Evolutionary conservation across 2,113 vertebrate genomes (phyloP).

Genomic region (Pristiophorus japonicus): DNA sequence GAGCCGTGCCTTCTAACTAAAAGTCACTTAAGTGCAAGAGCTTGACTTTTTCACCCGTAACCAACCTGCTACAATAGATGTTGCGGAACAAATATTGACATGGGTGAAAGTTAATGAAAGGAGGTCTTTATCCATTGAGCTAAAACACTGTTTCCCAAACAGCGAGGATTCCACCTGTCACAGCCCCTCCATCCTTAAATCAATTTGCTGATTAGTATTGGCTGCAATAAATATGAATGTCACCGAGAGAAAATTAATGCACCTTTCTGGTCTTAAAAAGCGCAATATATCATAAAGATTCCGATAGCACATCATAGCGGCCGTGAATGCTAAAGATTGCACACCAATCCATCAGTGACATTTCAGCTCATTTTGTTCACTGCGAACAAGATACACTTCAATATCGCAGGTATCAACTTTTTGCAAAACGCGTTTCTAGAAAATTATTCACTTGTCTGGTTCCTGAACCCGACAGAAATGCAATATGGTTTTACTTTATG

Average conservation of each 20-base stretch:
- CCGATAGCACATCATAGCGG: background rate
- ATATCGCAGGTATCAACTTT: background rate
- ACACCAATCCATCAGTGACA: background rate
- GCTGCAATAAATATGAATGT: background rate
- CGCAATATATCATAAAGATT: background rate
- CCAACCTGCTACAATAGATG: background rate
- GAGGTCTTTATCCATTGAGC: background rate
- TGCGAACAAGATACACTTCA: background rate
- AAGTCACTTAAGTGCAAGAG: background rate
- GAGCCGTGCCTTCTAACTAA: background rate
- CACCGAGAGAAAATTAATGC: background rate
- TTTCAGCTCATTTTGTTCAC: background rate
- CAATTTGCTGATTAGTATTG: background rate
- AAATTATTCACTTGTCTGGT: background rate
- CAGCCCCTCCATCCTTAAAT: background rate
- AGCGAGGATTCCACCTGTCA: background rate
- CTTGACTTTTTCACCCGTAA: background rate
- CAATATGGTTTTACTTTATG: background rate
- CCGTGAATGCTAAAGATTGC: background rate
- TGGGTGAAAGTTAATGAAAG: background rate
- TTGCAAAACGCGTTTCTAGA: background rate
- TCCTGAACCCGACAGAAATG: background rate
- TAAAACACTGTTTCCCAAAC: background rate
- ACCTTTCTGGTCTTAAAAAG: background rate
- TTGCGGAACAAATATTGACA: background rate